Evolutionary conservation across 2,113 vertebrate genomes (phyloP).

Genomic region (Bubalus kerabau): DNA sequence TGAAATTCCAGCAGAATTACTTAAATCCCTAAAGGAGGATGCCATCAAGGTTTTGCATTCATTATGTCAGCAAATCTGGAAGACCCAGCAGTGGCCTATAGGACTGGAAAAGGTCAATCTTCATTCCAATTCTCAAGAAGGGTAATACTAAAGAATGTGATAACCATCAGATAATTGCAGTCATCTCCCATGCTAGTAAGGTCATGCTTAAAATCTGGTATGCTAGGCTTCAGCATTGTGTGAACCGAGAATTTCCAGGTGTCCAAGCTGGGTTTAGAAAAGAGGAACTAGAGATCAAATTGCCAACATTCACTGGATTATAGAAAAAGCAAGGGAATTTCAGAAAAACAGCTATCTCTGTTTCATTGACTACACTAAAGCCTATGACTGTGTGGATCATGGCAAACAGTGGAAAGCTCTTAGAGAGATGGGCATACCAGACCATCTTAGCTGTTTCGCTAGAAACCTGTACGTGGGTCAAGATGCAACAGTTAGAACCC

Average conservation of each 20-base stretch:
- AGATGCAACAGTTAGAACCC: neutral
- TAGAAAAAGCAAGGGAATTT: neutral
- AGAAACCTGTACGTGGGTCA: neutral
- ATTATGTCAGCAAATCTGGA: neutral
- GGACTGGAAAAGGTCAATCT: neutral
- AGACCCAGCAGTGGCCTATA: neutral
- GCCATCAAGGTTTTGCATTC: neutral
- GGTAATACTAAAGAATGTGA: neutral
- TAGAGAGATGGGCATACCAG: neutral
- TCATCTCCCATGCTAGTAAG: neutral
- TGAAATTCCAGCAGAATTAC: neutral
- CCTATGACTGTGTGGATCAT: neutral
- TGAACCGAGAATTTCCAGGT: neutral
- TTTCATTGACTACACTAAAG: neutral
- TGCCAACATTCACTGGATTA: neutral
- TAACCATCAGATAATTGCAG: neutral
- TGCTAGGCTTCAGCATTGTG: neutral
- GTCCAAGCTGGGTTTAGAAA: neutral
- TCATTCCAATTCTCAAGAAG: neutral
- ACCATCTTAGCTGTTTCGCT: accelerated
- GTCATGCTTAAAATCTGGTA: neutral
- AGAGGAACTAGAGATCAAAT: neutral
- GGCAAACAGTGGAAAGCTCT: neutral
- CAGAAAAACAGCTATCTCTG: neutral
- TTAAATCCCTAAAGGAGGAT: neutral